Conservation (phyloP, 2,113 vertebrate species). For the Tauraco erythrolophus region DNA sequence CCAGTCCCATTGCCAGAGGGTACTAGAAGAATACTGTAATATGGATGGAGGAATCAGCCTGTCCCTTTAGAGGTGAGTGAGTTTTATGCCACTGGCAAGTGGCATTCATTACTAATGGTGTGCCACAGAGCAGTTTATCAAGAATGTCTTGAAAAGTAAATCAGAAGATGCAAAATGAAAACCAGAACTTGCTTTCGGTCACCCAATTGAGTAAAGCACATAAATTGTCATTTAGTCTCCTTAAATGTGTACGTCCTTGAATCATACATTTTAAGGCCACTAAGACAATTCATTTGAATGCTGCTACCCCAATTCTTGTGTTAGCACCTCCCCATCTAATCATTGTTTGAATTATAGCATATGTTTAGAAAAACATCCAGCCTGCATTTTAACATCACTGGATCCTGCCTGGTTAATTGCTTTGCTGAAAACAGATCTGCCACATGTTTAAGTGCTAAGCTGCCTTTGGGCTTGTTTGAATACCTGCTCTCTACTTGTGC, state of each 20-base stretch:
- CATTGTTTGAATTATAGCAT: not conserved
- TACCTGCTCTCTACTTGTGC: constrained; percentile 26
- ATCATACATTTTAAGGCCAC: not conserved
- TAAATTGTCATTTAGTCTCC: not conserved
- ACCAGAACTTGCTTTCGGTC: not conserved
- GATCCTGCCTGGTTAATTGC: constrained; percentile 5
- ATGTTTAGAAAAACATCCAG: constrained; percentile 6
- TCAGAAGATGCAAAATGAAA: not conserved
- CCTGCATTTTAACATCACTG: not conserved
- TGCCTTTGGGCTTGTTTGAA: constrained; percentile 49
- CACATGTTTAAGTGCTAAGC: not conserved
- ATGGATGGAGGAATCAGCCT: not conserved
- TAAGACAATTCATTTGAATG: not conserved
- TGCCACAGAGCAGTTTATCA: not conserved
- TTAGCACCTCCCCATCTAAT: not conserved
- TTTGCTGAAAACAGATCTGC: constrained; percentile 36
- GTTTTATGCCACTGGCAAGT: not conserved
- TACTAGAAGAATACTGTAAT: not conserved
- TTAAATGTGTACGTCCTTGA: not conserved
- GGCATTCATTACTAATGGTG: not conserved
- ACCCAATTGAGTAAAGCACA: not conserved
- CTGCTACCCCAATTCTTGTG: not conserved
- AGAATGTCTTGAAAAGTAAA: not conserved
- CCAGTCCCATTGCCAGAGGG: not conserved
- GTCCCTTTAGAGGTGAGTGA: not conserved